These are phyloP conservation scores for Gallirallus australis DNA, from an alignment of 2,797 vertebrate species.

Conservation along the genomic window DNA sequence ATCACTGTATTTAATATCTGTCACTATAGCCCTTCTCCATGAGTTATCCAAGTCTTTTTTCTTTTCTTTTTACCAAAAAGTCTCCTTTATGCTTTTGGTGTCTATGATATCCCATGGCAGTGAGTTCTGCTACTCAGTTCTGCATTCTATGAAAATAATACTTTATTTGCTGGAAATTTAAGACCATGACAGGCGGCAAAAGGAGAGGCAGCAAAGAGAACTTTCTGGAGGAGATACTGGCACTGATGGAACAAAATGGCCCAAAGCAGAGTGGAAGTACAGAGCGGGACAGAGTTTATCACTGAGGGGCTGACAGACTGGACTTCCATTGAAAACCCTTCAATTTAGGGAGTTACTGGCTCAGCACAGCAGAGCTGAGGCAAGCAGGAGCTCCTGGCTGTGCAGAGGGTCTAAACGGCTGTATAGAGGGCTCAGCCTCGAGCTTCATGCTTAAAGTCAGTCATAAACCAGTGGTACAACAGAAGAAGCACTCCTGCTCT, in stretches of 20 bases:
- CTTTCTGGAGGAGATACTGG: background rate
- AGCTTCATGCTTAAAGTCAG: background rate
- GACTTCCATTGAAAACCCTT: background rate
- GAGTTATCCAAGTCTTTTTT: background rate
- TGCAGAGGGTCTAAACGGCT: background rate
- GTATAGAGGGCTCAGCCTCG: background rate
- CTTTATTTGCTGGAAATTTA: background rate
- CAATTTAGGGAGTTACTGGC: background rate
- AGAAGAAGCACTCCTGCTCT: background rate
- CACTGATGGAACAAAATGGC: background rate
- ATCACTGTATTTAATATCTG: background rate
- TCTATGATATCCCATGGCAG: background rate
- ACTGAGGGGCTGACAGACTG: background rate
- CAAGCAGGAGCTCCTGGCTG: background rate
- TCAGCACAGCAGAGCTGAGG: fast-evolving
- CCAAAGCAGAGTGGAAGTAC: background rate
- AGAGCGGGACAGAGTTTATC: background rate
- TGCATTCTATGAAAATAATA: background rate
- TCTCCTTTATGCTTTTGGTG: background rate
- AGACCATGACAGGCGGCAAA: background rate
- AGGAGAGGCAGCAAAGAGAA: background rate
- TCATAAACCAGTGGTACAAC: background rate
- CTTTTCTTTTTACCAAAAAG: too few species aligned
- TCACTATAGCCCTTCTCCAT: background rate
- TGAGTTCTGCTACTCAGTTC: background rate